These are phyloP conservation scores for Papilio demoleus DNA, from an alignment of 2,888 invertebrate genomes.

Conservation along the genomic window DNA sequence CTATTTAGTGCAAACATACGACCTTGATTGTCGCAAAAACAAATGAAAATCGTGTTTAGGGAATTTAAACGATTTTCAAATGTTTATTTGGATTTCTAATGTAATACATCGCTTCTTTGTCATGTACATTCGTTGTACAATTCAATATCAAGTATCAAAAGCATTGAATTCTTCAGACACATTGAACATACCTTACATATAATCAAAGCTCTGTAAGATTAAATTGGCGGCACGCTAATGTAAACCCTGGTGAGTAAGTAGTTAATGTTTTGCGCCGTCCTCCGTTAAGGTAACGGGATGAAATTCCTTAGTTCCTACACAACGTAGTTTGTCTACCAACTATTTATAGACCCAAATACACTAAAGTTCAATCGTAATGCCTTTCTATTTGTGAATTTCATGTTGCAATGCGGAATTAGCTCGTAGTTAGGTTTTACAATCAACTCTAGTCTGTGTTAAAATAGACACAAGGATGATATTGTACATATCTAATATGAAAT, in stretches of 20 bases:
- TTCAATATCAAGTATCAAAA: not conserved
- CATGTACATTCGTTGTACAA: not conserved
- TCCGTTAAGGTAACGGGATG: slow-evolving; percentile 57
- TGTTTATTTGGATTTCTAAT: no score
- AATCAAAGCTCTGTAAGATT: slow-evolving; percentile 35
- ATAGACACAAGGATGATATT: no score
- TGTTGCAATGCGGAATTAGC: slow-evolving; percentile 4
- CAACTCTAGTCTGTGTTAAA: not conserved
- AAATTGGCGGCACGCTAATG: slow-evolving; percentile 31
- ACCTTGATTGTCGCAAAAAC: no score
- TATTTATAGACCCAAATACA: slow-evolving; percentile 24
- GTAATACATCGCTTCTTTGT: no score
- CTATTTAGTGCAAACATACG: no score
- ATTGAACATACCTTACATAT: slow-evolving; percentile 9
- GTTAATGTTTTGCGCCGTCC: slow-evolving; percentile 48
- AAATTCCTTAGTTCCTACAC: slow-evolving; percentile 46
- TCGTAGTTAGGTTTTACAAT: not conserved
- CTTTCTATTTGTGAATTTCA: slow-evolving; percentile 3
- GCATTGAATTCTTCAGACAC: not conserved
- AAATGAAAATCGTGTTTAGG: no score
- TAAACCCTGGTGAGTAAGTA: slow-evolving; percentile 48
- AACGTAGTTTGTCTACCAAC: not conserved
- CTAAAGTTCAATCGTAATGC: not conserved
- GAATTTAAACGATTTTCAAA: no score
- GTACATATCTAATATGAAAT: no score